These are phyloP conservation scores for Meles meles DNA, from an alignment of 2,113 vertebrate genomes.

Conservation along the genomic window DNA sequence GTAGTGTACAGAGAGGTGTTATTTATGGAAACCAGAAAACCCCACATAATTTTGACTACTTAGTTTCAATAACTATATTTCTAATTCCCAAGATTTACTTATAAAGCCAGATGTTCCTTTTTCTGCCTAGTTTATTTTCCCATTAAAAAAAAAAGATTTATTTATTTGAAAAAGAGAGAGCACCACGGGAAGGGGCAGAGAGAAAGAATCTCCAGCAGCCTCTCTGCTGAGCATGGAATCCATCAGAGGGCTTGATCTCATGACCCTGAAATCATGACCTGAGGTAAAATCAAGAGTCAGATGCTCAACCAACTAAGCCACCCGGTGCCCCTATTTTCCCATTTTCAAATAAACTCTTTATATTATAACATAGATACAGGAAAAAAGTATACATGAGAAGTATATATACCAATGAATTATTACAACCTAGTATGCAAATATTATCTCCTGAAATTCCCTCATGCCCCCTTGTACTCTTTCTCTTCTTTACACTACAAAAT, in stretches of 20 bases:
- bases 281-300: neutral
- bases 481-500: neutral
- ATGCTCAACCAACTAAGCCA: neutral
- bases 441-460: neutral
- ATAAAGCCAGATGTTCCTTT: neutral
- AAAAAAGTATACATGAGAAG: neutral
- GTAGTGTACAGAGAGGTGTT: neutral
- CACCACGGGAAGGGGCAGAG: neutral
- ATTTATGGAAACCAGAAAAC: neutral
- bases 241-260: neutral
- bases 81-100: neutral
- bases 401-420: neutral
- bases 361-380: neutral
- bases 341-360: neutral
- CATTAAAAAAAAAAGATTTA: neutral
- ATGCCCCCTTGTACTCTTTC: neutral
- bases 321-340: neutral
- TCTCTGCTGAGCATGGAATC: neutral
- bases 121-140: neutral
- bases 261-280: neutral
- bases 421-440: neutral
- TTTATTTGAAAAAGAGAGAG: neutral
- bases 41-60: neutral
- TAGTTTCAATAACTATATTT: neutral
- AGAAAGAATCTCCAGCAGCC: neutral